Evolutionary conservation across 2,888 invertebrate genomes (phyloP).

Genomic region (Anthrax anthrax): DNA sequence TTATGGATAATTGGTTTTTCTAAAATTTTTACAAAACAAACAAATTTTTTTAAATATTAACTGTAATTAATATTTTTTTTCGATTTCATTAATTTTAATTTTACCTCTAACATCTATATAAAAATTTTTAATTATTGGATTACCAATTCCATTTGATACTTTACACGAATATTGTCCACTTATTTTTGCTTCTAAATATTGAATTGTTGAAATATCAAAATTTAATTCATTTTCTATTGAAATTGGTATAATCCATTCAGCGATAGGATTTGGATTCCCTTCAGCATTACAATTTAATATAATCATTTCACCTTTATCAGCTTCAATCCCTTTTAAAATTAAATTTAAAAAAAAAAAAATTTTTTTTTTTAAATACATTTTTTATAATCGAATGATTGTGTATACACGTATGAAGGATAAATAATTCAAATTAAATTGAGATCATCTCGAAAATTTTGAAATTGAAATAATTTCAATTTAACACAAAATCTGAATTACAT

Average conservation of each 20-base stretch:
- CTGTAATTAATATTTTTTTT: too few species aligned
- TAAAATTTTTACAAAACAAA: not conserved
- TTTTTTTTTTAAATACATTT: too few species aligned
- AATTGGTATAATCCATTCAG: constrained; percentile 4
- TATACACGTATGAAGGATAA: too few species aligned
- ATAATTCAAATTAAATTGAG: too few species aligned
- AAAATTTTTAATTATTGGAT: not conserved
- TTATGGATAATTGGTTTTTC: constrained; percentile 2
- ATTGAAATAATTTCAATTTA: too few species aligned
- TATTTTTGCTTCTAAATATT: constrained; percentile 11
- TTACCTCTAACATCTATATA: not conserved
- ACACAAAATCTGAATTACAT: too few species aligned
- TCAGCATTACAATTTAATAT: constrained; percentile 6
- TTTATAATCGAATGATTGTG: too few species aligned
- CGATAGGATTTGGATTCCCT: constrained; percentile 8
- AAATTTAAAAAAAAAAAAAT: not conserved
- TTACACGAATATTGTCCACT: constrained; percentile 19
- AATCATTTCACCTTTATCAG: constrained; percentile 1
- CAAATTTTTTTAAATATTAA: too few species aligned
- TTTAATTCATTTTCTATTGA: not conserved
- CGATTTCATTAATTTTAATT: too few species aligned
- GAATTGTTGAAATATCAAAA: constrained; percentile 6
- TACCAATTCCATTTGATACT: constrained; percentile 13
- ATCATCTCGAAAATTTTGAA: too few species aligned
- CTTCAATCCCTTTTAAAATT: not conserved